Base-by-base conservation (phyloP, 2,888 invertebrate species). In the Azorinus chamasolen region DNA sequence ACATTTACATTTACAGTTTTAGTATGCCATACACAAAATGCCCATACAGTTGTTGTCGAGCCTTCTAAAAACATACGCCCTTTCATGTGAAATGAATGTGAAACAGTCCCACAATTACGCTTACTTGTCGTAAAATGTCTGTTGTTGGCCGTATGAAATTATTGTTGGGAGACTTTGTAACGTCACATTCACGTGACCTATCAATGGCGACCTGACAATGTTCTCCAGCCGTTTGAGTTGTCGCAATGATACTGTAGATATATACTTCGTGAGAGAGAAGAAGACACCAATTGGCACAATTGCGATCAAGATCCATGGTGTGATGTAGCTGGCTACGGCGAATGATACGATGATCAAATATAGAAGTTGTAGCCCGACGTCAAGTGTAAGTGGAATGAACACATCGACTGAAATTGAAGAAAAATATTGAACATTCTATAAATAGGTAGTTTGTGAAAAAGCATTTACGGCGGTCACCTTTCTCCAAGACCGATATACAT, bases 131-230 rank as follows among this genome's bases (percentile, higher is more conserved):
- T 92, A 87, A 83, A 95, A 94, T 24, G 94, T 92, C 14, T 92
- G 88, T 83, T 94, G 94, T 78, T 94, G 95, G 18, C 93, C 93
- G 88, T 94, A 95, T 1, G 95, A 94, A 71, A 94, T 94, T 64
- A 95, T 95, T 0, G 94, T 94, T 50, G 93, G 90, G 16, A 95
- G 87, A 18, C 95, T 95, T 76, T 94, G 94, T 10, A 95, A 91
- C 1, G 95, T 94, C 0, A 94, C 93, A 14, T 94, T 93, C 2
- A 95, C 93, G 82, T 94, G 94, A 83, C 94, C 94, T 79, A 94
- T 94, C 14, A 95, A 92, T 0, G 95, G 95, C 1, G 95, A 94
- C 27, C 95, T 93, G 0, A 95, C 93, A 4, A 93, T 91, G 85
- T 94, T 95, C 83, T 95, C 95, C 53, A 94, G 89, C 39, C 88